Conservation (phyloP, 2,888 invertebrate species). For the Drosophila mercatorum region DNA sequence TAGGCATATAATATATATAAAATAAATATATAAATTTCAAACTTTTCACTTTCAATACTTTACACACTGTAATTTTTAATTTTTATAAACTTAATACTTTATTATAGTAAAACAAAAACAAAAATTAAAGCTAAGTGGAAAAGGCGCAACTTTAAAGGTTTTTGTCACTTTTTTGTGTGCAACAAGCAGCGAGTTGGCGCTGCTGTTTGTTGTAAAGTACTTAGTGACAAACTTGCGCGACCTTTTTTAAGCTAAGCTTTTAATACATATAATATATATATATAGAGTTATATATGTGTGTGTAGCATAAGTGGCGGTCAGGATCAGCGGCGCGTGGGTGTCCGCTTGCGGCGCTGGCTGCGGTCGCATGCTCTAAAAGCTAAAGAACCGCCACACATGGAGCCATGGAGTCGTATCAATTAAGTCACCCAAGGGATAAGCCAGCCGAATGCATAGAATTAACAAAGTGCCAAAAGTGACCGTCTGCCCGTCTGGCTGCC, state of each 20-base stretch:
- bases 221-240: constrained; percentile 36
- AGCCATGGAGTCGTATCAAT: constrained; percentile 55
- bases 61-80: no score
- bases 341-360: constrained; percentile 50
- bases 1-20: no score
- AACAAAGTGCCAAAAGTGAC: constrained; percentile 43
- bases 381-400: constrained; percentile 46
- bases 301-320: constrained; percentile 55
- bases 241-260: constrained; percentile 23
- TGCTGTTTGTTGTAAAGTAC: constrained; percentile 35
- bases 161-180: not conserved
- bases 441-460: constrained; percentile 35
- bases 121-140: not conserved
- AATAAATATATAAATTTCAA: no score
- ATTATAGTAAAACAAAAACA: not conserved
- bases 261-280: constrained; percentile 8
- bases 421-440: constrained; percentile 61
- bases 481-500: not conserved
- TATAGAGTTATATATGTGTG: not conserved
- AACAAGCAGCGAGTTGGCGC: not conserved
- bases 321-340: constrained; percentile 10
- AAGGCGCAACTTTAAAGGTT: constrained; percentile 2
- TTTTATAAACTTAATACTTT: not conserved
- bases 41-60: no score
- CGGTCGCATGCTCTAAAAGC: constrained; percentile 69